A percentile compares a stretch with the other conserved stretches of the same genome.
These are phyloP conservation scores for Nyctereutes procyonoides DNA, from an alignment of 2,113 vertebrate species.

Conservation along the genomic window DNA sequence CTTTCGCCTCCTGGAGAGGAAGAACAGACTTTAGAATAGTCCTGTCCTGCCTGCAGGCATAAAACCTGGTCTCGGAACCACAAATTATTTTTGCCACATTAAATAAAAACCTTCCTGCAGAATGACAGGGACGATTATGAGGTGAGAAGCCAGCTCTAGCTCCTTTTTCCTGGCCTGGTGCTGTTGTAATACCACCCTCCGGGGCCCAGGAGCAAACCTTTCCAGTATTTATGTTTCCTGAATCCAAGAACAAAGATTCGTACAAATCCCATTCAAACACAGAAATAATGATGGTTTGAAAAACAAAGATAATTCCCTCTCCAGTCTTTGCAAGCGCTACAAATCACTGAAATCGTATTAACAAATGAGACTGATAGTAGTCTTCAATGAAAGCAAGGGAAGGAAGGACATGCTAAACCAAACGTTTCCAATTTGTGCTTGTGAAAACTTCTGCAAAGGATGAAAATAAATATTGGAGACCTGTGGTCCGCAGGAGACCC, in stretches of 20 bases:
- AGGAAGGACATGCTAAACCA: conserved; percentile 42
- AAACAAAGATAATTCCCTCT: conserved; percentile 35
- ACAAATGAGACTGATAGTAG: neutral
- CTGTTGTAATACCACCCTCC: neutral
- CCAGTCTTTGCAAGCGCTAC: neutral
- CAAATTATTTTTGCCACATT: neutral
- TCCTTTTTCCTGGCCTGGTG: neutral
- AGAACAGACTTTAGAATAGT: neutral
- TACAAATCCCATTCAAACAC: conserved; percentile 9
- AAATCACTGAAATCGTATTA: conserved; percentile 1
- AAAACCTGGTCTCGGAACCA: neutral
- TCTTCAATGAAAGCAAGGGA: neutral
- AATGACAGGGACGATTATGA: neutral
- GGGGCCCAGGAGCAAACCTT: neutral
- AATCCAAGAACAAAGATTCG: conserved; percentile 37
- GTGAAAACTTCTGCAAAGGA: conserved; percentile 31
- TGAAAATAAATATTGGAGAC: neutral
- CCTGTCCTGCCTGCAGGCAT: neutral
- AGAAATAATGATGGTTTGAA: conserved; percentile 4
- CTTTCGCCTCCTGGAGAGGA: neutral
- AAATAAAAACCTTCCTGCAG: neutral
- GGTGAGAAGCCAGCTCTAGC: neutral
- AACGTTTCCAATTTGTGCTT: neutral
- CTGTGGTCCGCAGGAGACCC: neutral
- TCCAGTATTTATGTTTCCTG: conserved; percentile 1